Percentiles rank a stretch among this genome's conserved stretches.
These are phyloP conservation scores for Fissipunctia ypsillon DNA, from an alignment of 2,888 invertebrate species.

Conservation along the genomic window DNA sequence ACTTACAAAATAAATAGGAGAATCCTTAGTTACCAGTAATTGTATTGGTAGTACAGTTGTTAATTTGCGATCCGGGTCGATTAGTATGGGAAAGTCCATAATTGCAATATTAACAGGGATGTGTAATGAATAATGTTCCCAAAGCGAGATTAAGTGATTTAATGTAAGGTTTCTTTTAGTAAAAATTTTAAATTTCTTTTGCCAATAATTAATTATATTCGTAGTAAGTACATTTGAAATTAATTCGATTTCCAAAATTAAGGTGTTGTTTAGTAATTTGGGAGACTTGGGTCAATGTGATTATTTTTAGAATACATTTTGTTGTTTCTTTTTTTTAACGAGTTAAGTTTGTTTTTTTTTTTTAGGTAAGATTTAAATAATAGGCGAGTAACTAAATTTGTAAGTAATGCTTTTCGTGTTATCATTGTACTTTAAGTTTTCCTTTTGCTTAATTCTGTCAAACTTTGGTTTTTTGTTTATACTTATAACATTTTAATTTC, in stretches of 20 bases:
- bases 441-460: constrained; percentile 39
- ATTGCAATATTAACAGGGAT: constrained; percentile 58
- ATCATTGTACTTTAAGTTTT: constrained; percentile 38
- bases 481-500: constrained; percentile 46
- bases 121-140: constrained; percentile 56
- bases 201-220: constrained; percentile 52
- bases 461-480: constrained; percentile 38
- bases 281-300: constrained; percentile 71
- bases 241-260: constrained; percentile 37
- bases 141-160: constrained; percentile 64
- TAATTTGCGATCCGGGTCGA: constrained; percentile 13
- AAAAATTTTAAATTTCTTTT: constrained; percentile 39
- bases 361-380: constrained; percentile 70
- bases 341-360: constrained; percentile 84
- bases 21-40: background rate
- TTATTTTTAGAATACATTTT: constrained; percentile 73
- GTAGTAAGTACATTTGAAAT: constrained; percentile 43
- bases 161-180: constrained; percentile 38
- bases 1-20: background rate
- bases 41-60: background rate
- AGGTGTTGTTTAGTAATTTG: constrained; percentile 55
- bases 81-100: constrained; percentile 25
- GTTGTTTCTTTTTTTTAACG: constrained; percentile 77
- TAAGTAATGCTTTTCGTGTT: constrained; percentile 64
- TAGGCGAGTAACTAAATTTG: constrained; percentile 63